Evolutionary conservation across 2,888 invertebrate genomes (phyloP).

Genomic region (Aspidiotus rigidus): DNA sequence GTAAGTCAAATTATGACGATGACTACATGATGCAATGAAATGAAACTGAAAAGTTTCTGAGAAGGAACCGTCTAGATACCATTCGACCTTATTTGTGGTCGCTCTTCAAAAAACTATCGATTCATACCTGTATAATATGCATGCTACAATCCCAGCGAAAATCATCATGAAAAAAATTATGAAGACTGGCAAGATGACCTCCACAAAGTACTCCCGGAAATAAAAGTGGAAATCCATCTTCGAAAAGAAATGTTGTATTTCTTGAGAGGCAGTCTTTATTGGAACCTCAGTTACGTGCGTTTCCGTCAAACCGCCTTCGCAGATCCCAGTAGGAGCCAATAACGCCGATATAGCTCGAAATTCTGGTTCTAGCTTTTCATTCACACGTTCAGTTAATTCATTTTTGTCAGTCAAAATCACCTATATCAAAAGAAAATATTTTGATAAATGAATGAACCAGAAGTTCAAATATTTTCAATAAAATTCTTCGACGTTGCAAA

Average conservation of each 20-base stretch:
- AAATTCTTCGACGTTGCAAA: conserved; percentile 7
- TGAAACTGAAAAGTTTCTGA: neutral
- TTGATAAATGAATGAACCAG: too few species aligned
- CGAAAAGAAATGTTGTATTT: conserved; percentile 40
- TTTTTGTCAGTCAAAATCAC: conserved; percentile 39
- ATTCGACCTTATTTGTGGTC: neutral
- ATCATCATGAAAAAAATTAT: conserved; percentile 81
- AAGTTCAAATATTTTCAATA: neutral
- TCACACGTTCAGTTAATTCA: conserved; percentile 49
- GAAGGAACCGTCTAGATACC: neutral
- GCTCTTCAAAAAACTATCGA: neutral
- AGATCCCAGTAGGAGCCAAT: conserved; percentile 53
- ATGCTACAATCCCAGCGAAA: conserved; percentile 77
- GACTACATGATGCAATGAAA: neutral
- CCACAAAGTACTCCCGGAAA: conserved; percentile 49
- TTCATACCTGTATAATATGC: conserved; percentile 62
- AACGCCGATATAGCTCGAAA: conserved; percentile 59
- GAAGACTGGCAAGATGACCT: conserved; percentile 79
- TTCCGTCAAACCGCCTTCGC: conserved; percentile 48
- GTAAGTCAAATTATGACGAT: neutral
- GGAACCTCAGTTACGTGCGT: conserved; percentile 42
- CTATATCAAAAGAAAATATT: conserved; percentile 34
- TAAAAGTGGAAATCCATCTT: conserved; percentile 38
- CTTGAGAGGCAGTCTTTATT: conserved; percentile 41
- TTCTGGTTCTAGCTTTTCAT: conserved; percentile 58